These are phyloP conservation scores for Aegotheles bennettii DNA, from an alignment of 2,113 vertebrate genomes.

Conservation along the genomic window DNA sequence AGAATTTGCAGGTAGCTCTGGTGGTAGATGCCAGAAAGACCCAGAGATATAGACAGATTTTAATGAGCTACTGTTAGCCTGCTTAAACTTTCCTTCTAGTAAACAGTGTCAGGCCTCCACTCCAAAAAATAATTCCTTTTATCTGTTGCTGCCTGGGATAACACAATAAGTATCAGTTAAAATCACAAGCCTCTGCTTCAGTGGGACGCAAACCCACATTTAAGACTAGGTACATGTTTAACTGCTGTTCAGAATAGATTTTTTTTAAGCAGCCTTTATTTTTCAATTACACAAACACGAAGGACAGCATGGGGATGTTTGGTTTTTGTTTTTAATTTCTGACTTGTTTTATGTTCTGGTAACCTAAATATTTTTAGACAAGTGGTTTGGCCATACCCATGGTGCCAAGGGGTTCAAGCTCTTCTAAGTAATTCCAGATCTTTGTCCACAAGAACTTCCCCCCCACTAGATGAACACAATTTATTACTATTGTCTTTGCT, in stretches of 20 bases:
- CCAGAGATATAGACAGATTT: not conserved
- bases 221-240: not conserved
- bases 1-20: not conserved
- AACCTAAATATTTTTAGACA: not conserved
- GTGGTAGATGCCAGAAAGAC: not conserved
- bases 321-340: not conserved
- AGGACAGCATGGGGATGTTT: not conserved
- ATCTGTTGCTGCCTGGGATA: not conserved
- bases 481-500: not conserved
- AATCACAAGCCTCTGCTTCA: not conserved
- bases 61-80: not conserved
- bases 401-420: not conserved
- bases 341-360: not conserved
- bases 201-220: not conserved
- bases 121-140: not conserved
- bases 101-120: not conserved
- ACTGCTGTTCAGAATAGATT: not conserved
- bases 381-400: not conserved
- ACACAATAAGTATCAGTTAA: not conserved
- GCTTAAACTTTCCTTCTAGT: not conserved
- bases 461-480: not conserved
- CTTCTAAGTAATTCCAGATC: not conserved
- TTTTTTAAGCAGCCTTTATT: not conserved
- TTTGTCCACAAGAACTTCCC: not conserved
- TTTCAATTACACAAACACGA: not conserved